These are phyloP conservation scores for Auanema freiburgensis DNA, from an alignment of 2,888 invertebrate species.

Conservation along the genomic window DNA sequence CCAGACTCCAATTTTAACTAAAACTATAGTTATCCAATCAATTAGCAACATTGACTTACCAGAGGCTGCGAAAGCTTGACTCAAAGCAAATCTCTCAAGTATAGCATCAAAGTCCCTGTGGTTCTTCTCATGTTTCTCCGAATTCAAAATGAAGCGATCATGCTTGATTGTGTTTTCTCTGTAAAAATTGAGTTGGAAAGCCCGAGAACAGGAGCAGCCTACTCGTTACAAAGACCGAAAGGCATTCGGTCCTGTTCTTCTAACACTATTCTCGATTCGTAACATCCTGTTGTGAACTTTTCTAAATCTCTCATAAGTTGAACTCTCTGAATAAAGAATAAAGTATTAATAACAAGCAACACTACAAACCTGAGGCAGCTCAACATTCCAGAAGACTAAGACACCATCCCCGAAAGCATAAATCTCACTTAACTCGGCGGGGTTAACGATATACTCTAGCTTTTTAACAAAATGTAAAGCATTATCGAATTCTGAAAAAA, in stretches of 20 bases:
- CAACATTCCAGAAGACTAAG: slow-evolving; percentile 58
- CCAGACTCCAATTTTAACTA: slow-evolving; percentile 89
- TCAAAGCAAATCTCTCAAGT: slow-evolving; percentile 4
- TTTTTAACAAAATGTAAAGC: slow-evolving; percentile 50
- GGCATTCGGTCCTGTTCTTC: slow-evolving; percentile 40
- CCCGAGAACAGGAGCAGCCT: neutral
- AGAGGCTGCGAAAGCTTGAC: slow-evolving; percentile 80
- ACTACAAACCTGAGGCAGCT: slow-evolving; percentile 25
- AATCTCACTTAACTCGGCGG: slow-evolving; percentile 43
- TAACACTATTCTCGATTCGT: slow-evolving; percentile 35
- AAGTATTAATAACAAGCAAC: neutral
- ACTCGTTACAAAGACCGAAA: slow-evolving; percentile 30
- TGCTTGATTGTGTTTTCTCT: slow-evolving; percentile 8
- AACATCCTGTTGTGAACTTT: slow-evolving; percentile 23
- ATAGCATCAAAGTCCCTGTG: slow-evolving; percentile 26
- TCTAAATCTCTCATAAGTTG: slow-evolving; percentile 39
- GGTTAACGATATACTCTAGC: slow-evolving; percentile 47
- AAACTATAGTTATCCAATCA: slow-evolving; percentile 40
- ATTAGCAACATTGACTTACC: slow-evolving; percentile 47
- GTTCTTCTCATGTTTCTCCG: slow-evolving; percentile 20
- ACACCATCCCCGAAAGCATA: slow-evolving; percentile 58
- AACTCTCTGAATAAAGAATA: slow-evolving; percentile 21
- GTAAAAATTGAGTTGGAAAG: neutral
- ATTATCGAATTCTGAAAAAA: slow-evolving; percentile 49
- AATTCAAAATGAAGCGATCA: slow-evolving; percentile 36